Percentiles rank a stretch among this genome's conserved stretches.
Evolutionary conservation across 2,113 vertebrate genomes (phyloP).

Genomic region (Microcebus ravelobensis): DNA sequence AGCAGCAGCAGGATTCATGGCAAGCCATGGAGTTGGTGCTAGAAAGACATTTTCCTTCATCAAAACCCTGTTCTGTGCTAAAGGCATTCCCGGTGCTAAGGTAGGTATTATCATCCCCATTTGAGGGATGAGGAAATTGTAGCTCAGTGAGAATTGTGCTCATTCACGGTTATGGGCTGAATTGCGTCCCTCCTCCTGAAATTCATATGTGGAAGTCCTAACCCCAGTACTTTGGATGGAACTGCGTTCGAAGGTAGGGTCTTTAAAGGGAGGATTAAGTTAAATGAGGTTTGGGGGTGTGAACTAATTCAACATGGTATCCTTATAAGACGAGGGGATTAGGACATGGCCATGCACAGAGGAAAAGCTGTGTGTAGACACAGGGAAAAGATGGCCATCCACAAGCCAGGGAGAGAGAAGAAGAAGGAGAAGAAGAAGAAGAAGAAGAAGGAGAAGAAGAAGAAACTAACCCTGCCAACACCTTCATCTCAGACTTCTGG

Average conservation of each 20-base stretch:
- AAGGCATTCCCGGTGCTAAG: neutral
- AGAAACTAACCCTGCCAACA: neutral
- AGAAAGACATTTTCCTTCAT: neutral
- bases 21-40: neutral
- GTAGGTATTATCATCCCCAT: neutral
- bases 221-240: neutral
- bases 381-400: neutral
- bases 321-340: neutral
- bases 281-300: neutral
- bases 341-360: neutral
- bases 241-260: neutral
- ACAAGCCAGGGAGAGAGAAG: neutral
- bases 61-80: neutral
- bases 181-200: neutral
- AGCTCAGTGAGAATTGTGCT: neutral
- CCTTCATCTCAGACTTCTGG: neutral
- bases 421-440: neutral
- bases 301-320: neutral
- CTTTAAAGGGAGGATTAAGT: neutral
- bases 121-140: neutral
- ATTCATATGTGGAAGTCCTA: neutral
- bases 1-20: neutral
- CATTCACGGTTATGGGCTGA: neutral
- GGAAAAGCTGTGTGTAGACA: neutral
- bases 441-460: neutral